A percentile compares a stretch with the other conserved stretches of the same genome.
Conservation (phyloP, 2,797 vertebrate species). For the Rhyacichthys aspro region DNA sequence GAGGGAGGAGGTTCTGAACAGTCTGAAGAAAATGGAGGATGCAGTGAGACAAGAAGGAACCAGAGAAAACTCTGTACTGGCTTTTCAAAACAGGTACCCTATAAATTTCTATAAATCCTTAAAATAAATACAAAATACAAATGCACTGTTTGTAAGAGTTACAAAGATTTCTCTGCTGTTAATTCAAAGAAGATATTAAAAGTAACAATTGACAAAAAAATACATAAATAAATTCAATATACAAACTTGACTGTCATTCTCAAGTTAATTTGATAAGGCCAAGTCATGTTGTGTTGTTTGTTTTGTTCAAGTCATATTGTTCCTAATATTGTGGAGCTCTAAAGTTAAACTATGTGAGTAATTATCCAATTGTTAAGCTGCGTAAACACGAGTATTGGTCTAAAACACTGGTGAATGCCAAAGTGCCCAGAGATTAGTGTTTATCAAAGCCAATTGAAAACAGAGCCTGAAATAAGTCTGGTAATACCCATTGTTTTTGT, state of each 20-base stretch:
- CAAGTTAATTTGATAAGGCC: no score
- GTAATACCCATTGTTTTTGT: constrained; percentile 60
- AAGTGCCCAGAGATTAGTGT: neutral
- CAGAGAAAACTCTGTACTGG: constrained; percentile 84
- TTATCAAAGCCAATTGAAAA: constrained; percentile 25
- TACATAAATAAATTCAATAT: no score
- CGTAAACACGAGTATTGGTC: neutral
- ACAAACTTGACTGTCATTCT: no score
- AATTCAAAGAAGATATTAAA: no score
- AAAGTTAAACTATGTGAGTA: neutral
- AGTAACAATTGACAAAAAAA: no score
- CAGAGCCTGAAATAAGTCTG: constrained; percentile 32
- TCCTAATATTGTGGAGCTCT: no score
- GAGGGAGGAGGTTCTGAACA: constrained; percentile 87
- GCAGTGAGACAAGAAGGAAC: constrained; percentile 78
- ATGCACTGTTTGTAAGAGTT: no score
- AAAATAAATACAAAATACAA: neutral
- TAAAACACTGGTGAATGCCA: constrained; percentile 3
- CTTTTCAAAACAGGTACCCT: constrained; percentile 90
- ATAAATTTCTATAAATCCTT: neutral
- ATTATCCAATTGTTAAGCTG: neutral
- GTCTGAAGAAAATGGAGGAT: constrained; percentile 86
- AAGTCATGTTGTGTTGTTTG: no score
- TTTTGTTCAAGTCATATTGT: no score
- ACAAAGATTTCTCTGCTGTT: no score